Base-by-base conservation (phyloP, 2,888 invertebrate genomes). In the Nemapogon koenigi region DNA sequence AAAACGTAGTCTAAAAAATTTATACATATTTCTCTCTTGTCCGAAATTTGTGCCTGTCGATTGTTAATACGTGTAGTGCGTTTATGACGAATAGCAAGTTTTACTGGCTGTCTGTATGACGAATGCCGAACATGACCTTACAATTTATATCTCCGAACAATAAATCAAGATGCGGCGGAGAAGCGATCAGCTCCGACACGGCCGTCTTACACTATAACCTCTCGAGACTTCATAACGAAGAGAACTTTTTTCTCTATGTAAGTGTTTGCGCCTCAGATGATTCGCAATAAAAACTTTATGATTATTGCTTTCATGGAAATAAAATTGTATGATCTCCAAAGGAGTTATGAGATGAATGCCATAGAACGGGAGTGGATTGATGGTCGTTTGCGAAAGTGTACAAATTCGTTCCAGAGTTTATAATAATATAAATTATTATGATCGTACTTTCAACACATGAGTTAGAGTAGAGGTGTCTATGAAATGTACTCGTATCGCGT, bases 271-370 rank as follows among this genome's bases (percentile, higher is more conserved):
- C 58, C 54, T 55, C 55, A 52, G 57, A 67, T 62, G 68, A 67
- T 67, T 59, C 60, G 67, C 57, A 64, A 69, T 75, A 75, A 75
- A 75, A 75, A 62, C 53, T 72, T 73, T 73, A 72, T 69, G 71
- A 69, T 67, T 66, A 71, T 70, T 33, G 63, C 68, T 57, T 65
- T 66, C 67, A 62, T 65, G 63, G 62, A 68, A 66, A 71, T 71
- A 71, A 71, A 73, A 71, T 56, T 62, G 62, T 63, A 57, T 59
- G 59, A 66, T 63, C 63, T 57, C 59, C 61, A 19, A 19, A 10
- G 3, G 33, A 33, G 19, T 19, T 33, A 18, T 33, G 33, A 33
- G 14, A 33, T 33, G 13, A 14, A 19, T 33, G 33, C 33, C 18
- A 33, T 33, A 33, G n/a, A 17, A 8, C 10, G 16, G 2, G 19